Base-by-base conservation (phyloP, 2,113 vertebrate genomes). In the Guaruba guarouba region DNA sequence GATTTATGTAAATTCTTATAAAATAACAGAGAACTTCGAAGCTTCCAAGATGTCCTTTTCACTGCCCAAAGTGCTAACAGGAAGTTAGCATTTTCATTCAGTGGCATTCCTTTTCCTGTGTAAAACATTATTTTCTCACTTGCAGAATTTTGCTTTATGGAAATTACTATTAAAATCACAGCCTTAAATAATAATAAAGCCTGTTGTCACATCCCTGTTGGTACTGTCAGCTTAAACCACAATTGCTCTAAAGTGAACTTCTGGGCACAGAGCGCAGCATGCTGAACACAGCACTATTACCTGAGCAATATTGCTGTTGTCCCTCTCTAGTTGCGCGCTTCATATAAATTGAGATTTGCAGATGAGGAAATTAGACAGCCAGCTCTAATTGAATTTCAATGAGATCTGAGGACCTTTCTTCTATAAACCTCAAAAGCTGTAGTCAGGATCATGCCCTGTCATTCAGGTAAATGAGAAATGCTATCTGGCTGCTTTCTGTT, bases 11-110 rank as follows among this genome's bases (percentile, higher is more conserved):
- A 93, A 94, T 93, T 82, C 2, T 0, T 25, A 52, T 41, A 84
- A 64, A 92, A 39, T 57, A 82, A 41, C 62, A 75, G 48, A 68
- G 57, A 94, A 90, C 61, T 97, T 81, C 52, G 82, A 94, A 92
- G 82, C 24, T 93, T 61, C 69, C 78, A 29, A 78, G 29, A 83
- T 35, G 79, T 88, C 86, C 82, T 92, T 92, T 88, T 88, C 23
- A 71, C 52, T 0, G 31, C 76, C 22, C 22, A 4, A 64, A 83
- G 55, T 39, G 46, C 9, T 88, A 80, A 84, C 4, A 3, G 35
- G 31, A 93, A 88, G 88, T 84, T 4, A 75, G 27, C 39, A 49
- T 82, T 95, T 88, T 86, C 93, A 88, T 73, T 88, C 88, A 90
- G 39, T 10, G 31, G 24, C 33, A 85, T 82, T 67, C 49, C 33